Conservation (phyloP, 64 coral and sea anemone species). For the Actinia equina region DNA sequence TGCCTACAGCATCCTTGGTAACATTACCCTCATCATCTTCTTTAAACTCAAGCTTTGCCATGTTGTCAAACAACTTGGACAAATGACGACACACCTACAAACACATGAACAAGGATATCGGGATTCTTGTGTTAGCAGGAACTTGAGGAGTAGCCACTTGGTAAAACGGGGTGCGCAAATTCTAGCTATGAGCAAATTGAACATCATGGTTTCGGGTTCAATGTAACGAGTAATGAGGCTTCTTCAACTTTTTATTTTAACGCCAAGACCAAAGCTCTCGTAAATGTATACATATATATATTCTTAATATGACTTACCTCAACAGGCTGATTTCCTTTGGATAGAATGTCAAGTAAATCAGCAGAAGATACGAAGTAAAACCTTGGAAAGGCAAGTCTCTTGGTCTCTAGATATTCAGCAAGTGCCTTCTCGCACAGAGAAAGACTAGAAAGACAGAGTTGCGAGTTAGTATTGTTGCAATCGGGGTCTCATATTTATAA, state of each 20-base stretch:
- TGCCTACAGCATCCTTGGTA: constrained; percentile 73
- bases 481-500: too few species aligned
- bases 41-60: constrained; percentile 86
- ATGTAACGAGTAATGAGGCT: too few species aligned
- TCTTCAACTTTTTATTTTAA: too few species aligned
- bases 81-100: constrained; percentile 80
- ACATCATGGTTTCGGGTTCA: too few species aligned
- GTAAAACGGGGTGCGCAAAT: too few species aligned
- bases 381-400: constrained; percentile 91
- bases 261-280: too few species aligned
- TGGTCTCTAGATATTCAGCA: constrained; percentile 97
- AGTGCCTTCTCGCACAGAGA: constrained; percentile 95
- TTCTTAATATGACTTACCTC: constrained; percentile 54
- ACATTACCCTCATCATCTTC: constrained; percentile 84
- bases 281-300: too few species aligned
- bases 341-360: constrained; percentile 95
- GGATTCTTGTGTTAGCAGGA: too few species aligned
- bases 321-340: constrained; percentile 91
- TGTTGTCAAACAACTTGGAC: constrained; percentile 98
- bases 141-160: too few species aligned
- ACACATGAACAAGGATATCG: background rate
- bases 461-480: too few species aligned
- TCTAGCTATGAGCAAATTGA: too few species aligned
- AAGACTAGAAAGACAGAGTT: constrained; percentile 31
- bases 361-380: constrained; percentile 53